Base-by-base conservation (phyloP, 2,113 vertebrate genomes). In the Ammodramus savannarum region DNA sequence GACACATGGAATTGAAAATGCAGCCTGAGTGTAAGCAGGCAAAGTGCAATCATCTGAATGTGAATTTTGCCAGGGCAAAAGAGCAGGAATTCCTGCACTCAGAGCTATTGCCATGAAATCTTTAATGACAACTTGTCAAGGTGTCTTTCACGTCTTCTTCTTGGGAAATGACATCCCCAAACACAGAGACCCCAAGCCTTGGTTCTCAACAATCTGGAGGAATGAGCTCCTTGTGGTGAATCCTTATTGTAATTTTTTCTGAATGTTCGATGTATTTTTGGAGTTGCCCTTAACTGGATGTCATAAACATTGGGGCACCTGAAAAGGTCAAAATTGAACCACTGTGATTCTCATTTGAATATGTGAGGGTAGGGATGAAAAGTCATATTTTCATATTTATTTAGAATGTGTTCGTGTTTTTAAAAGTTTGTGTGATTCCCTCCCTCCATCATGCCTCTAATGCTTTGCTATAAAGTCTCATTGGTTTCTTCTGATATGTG, bases 1-100 rank as follows among this genome's bases (percentile, higher is more conserved):
- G 95, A 96, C 92, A 92, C 59, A 84, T 23, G 43, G 86, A 93
- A 96, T 74, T 88, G 86, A 81, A 94, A 94, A 96, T 78, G 72
- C 59, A 92, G 89, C 29, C 77, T 61, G 92, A 96, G 72, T 41
- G 39, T 67, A 67, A 92, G 88, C 23, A 92, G 80, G 65, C 36
- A 90, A 90, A 92, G 92, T 74, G 55, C n/a, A 93, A 96, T 95
- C 85, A 87, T 36, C 88, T 61, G 48, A 69, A 95, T 49, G 83
- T 16, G 86, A 72, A 63, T 92, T 93, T 78, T 71, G 39, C 80
- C 86, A 74, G 38, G 0, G 86, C 52, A 89, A 89, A 68, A 38
- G 72, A 62, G 41, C 15, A 67, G 51, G 23, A 72, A 90, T 59
- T 72, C 75, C 61, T 89, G 48, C 61, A 84, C 86, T 90, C 67